Evolutionary conservation across 64 coral and sea anemone species (phyloP), one percentile per base, ranked within the genome.

Genomic region (Orbicella faveolata): DNA sequence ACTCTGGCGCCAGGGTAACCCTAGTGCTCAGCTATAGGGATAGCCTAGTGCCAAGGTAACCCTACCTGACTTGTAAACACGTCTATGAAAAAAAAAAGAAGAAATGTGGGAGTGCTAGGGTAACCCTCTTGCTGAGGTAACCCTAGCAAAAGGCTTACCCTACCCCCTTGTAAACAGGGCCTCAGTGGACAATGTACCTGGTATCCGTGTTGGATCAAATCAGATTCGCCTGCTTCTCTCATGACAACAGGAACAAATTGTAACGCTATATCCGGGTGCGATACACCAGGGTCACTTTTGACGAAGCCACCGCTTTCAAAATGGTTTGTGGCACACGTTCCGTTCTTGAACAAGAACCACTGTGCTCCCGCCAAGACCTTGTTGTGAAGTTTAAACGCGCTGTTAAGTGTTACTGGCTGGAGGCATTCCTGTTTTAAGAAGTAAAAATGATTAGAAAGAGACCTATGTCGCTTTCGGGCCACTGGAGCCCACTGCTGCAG

Each of bases 341-440:
- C 89, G 18, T 54, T 79, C n/a, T 74, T 81, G 33, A 77, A 66
- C 16, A 90, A 53, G 67, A 90, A 90, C 89, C 89, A 90, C 51
- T 90, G 66, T 30, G 64, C 30, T n/a, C 89, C 79, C 2, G 76
- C 53, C 9, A 81, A 9, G 17, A 79, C 30, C 53, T 51, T 78
- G 74, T 76, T 69, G 74, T 63, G 75, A 13, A 75, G n/a, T 67
- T 89, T 57, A 75, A 78, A 77, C 14, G 75, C 61, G 7, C 77
- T 78, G 78, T 74, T 69, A 54, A 90, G 66, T 9, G 59, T 48
- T 19, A 90, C 70, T 19, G 65, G 78, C 54, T 90, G 78, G 6
- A 36, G 65, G 35, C 89, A 82, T 83, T 90, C 62, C 89, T 90
- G 65, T 12, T 10, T 61, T 61, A 52, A 25, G 5, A 41, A 86